Percentiles rank a stretch among this genome's conserved stretches.
Evolutionary conservation across 2,113 vertebrate species (phyloP).

Genomic region (Ginglymostoma cirratum): DNA sequence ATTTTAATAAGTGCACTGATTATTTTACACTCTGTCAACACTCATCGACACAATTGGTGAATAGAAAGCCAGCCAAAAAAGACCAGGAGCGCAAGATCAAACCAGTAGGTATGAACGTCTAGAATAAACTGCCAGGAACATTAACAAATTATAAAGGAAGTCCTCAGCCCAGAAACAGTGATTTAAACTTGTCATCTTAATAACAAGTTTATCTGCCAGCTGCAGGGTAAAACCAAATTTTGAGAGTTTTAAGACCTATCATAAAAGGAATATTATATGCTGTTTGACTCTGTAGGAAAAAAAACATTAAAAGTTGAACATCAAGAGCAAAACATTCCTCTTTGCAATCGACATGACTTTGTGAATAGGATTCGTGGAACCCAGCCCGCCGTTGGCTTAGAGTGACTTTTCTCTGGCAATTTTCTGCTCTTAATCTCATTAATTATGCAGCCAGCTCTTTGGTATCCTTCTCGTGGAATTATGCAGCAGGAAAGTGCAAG

Average conservation of each 20-base stretch:
- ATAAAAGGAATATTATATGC: not conserved
- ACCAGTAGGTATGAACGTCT: not conserved
- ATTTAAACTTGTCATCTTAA: not conserved
- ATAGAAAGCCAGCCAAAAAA: not conserved
- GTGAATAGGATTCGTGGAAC: no score
- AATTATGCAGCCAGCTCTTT: no score
- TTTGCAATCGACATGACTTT: no score
- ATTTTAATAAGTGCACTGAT: not conserved
- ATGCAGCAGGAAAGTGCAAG: no score
- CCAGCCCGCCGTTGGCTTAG: no score
- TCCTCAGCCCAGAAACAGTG: not conserved
- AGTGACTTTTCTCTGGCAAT: no score
- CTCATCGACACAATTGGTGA: not conserved
- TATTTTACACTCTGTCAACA: not conserved
- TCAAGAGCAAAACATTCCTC: no score
- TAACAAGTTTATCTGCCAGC: not conserved
- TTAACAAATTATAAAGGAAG: not conserved
- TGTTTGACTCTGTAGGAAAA: not conserved
- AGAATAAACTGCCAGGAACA: not conserved
- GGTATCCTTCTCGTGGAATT: no score
- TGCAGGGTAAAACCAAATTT: not conserved
- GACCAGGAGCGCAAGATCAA: not conserved
- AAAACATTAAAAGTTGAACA: not conserved
- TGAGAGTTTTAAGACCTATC: not conserved
- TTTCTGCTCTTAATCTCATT: no score